phyloP scores from a whole-genome alignment of 2,888 invertebrate genomes.

The Tipula vernalis region DNA sequence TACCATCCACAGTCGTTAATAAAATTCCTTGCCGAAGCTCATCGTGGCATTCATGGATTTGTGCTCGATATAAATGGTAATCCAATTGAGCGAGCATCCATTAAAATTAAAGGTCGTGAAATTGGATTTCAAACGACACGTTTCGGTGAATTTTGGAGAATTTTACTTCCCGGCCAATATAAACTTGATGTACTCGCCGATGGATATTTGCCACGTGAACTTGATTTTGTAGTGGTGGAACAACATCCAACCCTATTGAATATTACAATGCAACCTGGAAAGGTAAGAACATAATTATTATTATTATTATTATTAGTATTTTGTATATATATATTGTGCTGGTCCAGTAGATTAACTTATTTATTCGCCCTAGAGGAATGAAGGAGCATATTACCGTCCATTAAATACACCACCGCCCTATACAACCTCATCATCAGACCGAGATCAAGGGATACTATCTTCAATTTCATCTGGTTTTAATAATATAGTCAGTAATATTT shows the following conservation, averaged over 20 bases:
- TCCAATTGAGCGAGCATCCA: slow-evolving; percentile 64
- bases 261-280: slow-evolving; percentile 64
- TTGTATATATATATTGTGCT: not conserved
- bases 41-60: slow-evolving; percentile 80
- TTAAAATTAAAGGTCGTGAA: slow-evolving; percentile 70
- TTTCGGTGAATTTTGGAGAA: slow-evolving; percentile 91
- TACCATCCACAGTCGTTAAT: slow-evolving; percentile 52
- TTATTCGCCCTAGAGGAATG: slow-evolving; percentile 44
- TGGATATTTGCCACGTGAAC: slow-evolving; percentile 68
- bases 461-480: slow-evolving; percentile 67
- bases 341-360: not conserved
- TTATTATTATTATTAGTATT: not conserved
- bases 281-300: slow-evolving; percentile 41
- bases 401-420: slow-evolving; percentile 33
- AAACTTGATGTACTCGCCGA: slow-evolving; percentile 75
- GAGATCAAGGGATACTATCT: slow-evolving; percentile 53
- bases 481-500: slow-evolving; percentile 63
- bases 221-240: slow-evolving; percentile 76
- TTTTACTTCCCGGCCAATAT: slow-evolving; percentile 77
- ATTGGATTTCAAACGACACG: slow-evolving; percentile 76
- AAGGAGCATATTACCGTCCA: slow-evolving; percentile 55
- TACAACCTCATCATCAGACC: slow-evolving; percentile 30
- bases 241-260: slow-evolving; percentile 75
- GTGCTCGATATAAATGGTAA: slow-evolving; percentile 65
- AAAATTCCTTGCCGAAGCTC: slow-evolving; percentile 73